A percentile compares a stretch with the other conserved stretches of the same genome.
Evolutionary conservation across 2,888 invertebrate species (phyloP).

Genomic region (Epsilonema sp.): DNA sequence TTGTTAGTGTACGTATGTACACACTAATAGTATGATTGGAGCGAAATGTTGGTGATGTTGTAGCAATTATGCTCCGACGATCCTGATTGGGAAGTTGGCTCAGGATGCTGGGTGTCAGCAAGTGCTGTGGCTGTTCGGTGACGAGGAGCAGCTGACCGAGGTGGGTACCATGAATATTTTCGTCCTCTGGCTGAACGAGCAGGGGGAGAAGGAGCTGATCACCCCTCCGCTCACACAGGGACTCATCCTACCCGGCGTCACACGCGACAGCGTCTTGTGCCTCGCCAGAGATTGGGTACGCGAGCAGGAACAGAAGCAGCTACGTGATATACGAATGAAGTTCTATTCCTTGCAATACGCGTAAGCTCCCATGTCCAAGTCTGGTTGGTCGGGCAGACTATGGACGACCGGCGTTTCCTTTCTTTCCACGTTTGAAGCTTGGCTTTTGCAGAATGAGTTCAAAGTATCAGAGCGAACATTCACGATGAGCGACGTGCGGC

Average conservation of each 20-base stretch:
- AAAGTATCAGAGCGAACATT: constrained; percentile 56
- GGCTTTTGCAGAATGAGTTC: constrained; percentile 43
- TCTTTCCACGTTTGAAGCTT: background rate
- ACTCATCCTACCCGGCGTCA: constrained; percentile 81
- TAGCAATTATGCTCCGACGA: constrained; percentile 40
- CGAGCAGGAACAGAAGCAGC: constrained; percentile 1
- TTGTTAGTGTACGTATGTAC: too few species aligned
- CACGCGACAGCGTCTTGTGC: constrained; percentile 63
- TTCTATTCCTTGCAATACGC: too few species aligned
- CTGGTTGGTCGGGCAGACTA: too few species aligned
- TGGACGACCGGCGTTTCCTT: too few species aligned
- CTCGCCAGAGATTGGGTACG: constrained; percentile 54
- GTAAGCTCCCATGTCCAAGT: too few species aligned
- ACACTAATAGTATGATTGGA: too few species aligned
- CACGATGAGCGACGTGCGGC: constrained; percentile 59
- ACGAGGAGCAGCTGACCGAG: constrained; percentile 78
- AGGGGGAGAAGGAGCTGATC: constrained; percentile 72
- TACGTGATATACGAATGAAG: constrained; percentile 3
- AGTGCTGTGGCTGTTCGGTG: constrained; percentile 84
- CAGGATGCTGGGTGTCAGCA: constrained; percentile 70
- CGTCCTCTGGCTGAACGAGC: constrained; percentile 59
- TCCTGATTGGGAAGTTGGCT: constrained; percentile 41
- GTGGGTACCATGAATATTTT: constrained; percentile 98
- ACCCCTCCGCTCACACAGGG: constrained; percentile 75
- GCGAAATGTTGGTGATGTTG: too few species aligned